Percentiles rank a stretch among this genome's conserved stretches.
Conservation (phyloP, 2,888 invertebrate genomes). For the Pharmacophagus antenor region DNA sequence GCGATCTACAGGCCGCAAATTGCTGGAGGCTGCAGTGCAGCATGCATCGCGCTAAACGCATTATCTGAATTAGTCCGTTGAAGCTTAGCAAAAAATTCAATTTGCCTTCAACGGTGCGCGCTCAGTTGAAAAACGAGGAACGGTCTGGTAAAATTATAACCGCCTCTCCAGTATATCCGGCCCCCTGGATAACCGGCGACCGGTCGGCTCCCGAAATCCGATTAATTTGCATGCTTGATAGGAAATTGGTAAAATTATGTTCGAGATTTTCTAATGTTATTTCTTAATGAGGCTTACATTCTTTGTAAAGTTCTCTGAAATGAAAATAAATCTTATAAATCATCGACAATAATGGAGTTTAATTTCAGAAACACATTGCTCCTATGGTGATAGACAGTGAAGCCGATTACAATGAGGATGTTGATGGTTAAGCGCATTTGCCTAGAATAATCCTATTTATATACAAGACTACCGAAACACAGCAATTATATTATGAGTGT, state of each 20-base stretch:
- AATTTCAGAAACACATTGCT: no score
- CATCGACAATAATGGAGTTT: no score
- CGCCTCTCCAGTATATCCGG: conserved; percentile 62
- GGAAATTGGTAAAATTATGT: conserved; percentile 48
- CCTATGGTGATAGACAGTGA: no score
- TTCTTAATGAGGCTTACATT: neutral
- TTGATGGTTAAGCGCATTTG: no score
- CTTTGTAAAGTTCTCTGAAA: neutral
- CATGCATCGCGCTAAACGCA: conserved; percentile 72
- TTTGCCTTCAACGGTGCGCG: conserved; percentile 65
- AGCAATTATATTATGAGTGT: no score
- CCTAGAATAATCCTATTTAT: no score
- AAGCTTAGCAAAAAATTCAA: conserved; percentile 76
- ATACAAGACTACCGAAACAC: no score
- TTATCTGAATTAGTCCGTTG: conserved; percentile 76
- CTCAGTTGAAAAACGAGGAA: conserved; percentile 58
- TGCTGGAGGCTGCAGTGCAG: conserved; percentile 35
- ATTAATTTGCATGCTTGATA: conserved; percentile 63
- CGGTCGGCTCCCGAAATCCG: conserved; percentile 62
- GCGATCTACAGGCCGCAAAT: conserved; percentile 12
- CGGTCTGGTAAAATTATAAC: conserved; percentile 69
- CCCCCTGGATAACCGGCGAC: conserved; percentile 54
- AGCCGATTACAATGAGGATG: no score
- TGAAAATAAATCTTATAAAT: no score
- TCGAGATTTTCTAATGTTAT: conserved; percentile 2